Base-by-base conservation (phyloP, 2,888 invertebrate genomes). In the Cecidostiba fungosa region DNA sequence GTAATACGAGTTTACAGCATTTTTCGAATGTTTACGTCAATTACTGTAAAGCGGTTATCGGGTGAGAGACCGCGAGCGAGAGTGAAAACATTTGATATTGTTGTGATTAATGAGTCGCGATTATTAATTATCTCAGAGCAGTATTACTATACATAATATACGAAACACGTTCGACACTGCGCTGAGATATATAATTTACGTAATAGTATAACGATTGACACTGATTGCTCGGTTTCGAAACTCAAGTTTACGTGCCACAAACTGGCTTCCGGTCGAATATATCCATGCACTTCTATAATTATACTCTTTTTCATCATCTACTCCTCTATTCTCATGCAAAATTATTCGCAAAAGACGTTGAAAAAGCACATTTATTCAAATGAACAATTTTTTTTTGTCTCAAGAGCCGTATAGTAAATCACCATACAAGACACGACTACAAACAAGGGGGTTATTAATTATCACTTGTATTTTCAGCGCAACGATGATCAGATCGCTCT, bases 381-480 rank as follows among this genome's bases (percentile, higher is more conserved):
- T 10, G 47, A 50, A 10, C 47, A 19, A 23, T n/a, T 54, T 54
- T n/a, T n/a, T 19, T 54, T 54, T 3, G 16, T n/a, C n/a, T n/a
- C 54, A 3, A 54, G 19, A 54, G 54, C n/a, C n/a, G 54, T 19
- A 4, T 16, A 19, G 6, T 54, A 66, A 66, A 66, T 66, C 54
- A 59, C 54, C 8, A 43, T 16, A 1, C 19, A 23, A 16, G 62
- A 23, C 62, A 0, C 26, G 12, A 62, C 29, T 66, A 29, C 66
- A 66, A 66, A 66, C 66, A 66, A 66, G 66, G 6, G 66, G 29
- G 66, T 66, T 66, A 66, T 66, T 66, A 66, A 66, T 66, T 66
- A 66, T 66, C 66, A 66, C 66, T 66, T 29, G 66, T 14, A 29
- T 66, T 66, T 66, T 66, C 66, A 66, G 14, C 66, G 16, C 66